Conservation (phyloP, 2,888 invertebrate genomes). For the Parnassius glacialis region DNA sequence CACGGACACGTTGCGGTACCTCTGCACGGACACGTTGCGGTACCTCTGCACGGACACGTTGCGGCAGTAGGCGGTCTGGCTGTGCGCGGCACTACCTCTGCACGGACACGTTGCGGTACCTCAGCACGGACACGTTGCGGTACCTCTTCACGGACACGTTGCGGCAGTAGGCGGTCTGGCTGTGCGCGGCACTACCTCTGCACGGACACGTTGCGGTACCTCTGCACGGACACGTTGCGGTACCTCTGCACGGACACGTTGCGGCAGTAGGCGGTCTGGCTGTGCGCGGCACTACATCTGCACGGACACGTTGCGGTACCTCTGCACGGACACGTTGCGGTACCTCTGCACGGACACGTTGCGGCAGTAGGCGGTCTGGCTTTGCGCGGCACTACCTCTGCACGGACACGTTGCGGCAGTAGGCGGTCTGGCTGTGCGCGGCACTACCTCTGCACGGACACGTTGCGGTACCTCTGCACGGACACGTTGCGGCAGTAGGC, state of each 20-base stretch:
- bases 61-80: neutral
- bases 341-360: neutral
- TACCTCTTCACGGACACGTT: slow-evolving; percentile 1
- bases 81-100: neutral
- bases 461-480: neutral
- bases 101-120: neutral
- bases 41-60: neutral
- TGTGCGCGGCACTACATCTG: too few species aligned
- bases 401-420: too few species aligned
- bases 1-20: neutral
- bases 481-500: too few species aligned
- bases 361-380: too few species aligned
- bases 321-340: too few species aligned
- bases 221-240: neutral
- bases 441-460: neutral
- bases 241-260: neutral
- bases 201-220: neutral
- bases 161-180: neutral
- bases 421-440: too few species aligned
- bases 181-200: neutral
- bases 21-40: neutral
- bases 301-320: slow-evolving; percentile 2
- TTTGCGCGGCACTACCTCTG: too few species aligned
- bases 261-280: too few species aligned
- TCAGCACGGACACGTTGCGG: slow-evolving; percentile 1